Evolutionary conservation across 2,113 vertebrate species (phyloP).

Genomic region (Tragelaphus buxtoni): DNA sequence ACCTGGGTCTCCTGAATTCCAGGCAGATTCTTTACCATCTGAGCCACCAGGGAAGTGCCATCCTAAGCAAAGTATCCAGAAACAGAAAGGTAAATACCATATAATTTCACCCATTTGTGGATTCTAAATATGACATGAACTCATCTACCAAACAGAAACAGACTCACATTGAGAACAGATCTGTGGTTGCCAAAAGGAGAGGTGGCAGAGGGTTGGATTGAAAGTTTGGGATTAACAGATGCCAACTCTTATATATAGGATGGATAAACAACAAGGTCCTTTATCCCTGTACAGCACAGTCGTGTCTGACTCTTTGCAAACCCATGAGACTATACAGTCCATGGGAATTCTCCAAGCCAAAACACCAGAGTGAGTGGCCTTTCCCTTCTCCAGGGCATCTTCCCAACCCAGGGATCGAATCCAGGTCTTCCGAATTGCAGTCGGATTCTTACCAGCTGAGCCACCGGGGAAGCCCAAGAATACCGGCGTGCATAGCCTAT

Average conservation of each 20-base stretch:
- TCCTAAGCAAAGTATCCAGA: background rate
- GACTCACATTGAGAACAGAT: background rate
- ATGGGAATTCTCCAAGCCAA: background rate
- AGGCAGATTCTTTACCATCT: background rate
- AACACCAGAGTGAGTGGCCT: background rate
- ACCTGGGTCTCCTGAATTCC: background rate
- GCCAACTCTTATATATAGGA: background rate
- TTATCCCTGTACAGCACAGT: background rate
- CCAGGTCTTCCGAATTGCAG: background rate
- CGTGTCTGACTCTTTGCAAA: rapidly evolving
- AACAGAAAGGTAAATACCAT: background rate
- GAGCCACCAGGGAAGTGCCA: background rate
- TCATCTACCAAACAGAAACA: background rate
- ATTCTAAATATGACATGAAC: background rate
- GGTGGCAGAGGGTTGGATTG: background rate
- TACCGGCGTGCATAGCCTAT: background rate
- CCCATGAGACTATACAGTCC: background rate
- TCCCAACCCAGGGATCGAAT: background rate
- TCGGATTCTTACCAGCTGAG: background rate
- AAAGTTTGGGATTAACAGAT: background rate
- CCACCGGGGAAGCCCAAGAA: background rate
- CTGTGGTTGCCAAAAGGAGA: background rate
- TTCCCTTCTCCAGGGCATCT: background rate
- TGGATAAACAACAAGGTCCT: background rate
- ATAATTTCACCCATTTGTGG: background rate